A percentile compares a stretch with the other conserved stretches of the same genome.
Conservation (phyloP, 1,140 invertebrate species). For the fruit fly (Drosophila melanogaster) region DNA sequence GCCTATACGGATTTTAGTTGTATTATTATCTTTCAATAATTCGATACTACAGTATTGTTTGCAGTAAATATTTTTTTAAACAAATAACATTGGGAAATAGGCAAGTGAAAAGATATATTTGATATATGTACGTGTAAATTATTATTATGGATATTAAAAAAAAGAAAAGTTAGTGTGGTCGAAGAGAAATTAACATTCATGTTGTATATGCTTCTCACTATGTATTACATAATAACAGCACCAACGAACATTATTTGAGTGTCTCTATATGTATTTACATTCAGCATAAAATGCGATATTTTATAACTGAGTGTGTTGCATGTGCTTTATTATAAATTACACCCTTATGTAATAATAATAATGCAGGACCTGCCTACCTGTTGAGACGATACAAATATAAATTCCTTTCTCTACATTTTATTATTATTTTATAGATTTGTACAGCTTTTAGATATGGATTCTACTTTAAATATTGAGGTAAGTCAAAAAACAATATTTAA, state of each 20-base stretch:
- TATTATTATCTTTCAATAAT: conserved; percentile 51
- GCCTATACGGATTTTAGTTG: conserved; percentile 37
- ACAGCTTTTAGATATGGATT: conserved; percentile 46
- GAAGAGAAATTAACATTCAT: background rate
- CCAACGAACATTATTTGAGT: no score
- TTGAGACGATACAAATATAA: no score
- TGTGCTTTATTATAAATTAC: no score
- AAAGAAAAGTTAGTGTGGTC: background rate
- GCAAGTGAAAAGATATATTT: conserved; percentile 5
- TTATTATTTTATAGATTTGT: conserved; percentile 8
- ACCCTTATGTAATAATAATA: no score
- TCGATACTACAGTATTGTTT: conserved; percentile 15
- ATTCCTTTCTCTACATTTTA: background rate
- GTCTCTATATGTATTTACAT: background rate
- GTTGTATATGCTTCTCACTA: background rate
- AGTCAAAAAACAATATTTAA: background rate
- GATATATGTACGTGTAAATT: conserved; percentile 4
- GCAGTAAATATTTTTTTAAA: conserved; percentile 6
- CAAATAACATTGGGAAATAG: background rate
- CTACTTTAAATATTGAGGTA: conserved; percentile 38
- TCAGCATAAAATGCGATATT: background rate
- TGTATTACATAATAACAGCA: background rate
- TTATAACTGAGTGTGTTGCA: no score
- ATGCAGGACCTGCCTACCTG: no score
- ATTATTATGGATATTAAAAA: no score